Conservation (phyloP, 92 coral and sea anemone genomes). For the Phenganax subtilis region DNA sequence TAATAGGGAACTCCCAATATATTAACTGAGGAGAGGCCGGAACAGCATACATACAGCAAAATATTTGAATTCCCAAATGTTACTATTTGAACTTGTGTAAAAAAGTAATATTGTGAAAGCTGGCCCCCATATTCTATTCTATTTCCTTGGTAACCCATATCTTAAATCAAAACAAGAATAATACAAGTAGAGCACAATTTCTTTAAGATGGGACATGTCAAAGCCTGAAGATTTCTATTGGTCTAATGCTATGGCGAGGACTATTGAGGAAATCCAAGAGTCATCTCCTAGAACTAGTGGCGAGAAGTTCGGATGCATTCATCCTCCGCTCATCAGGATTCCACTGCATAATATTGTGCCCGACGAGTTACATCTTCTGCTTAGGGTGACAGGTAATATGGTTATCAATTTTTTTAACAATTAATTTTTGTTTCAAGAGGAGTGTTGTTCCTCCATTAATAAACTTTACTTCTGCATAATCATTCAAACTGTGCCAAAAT, state of each 20-base stretch:
- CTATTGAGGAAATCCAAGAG: constrained; percentile 39
- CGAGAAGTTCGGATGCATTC: constrained; percentile 40
- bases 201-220: constrained; percentile 52
- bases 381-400: constrained; percentile 16
- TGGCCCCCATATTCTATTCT: too few species aligned
- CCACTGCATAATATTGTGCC: constrained; percentile 31
- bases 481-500: too few species aligned
- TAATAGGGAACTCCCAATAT: too few species aligned
- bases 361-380: constrained; percentile 37
- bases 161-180: neutral
- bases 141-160: too few species aligned
- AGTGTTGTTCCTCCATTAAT: neutral
- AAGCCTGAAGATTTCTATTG: constrained; percentile 47
- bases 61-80: neutral
- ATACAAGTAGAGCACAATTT: neutral
- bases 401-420: neutral
- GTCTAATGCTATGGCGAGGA: constrained; percentile 25
- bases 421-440: constrained; percentile 5
- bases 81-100: neutral
- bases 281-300: constrained; percentile 34
- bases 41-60: too few species aligned
- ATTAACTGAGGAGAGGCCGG: too few species aligned
- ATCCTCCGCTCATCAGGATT: constrained; percentile 40
- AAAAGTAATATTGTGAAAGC: too few species aligned
- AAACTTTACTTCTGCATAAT: too few species aligned